Conservation (phyloP, 1,140 invertebrate genomes). For the Ptiloglossa arizonensis region DNA sequence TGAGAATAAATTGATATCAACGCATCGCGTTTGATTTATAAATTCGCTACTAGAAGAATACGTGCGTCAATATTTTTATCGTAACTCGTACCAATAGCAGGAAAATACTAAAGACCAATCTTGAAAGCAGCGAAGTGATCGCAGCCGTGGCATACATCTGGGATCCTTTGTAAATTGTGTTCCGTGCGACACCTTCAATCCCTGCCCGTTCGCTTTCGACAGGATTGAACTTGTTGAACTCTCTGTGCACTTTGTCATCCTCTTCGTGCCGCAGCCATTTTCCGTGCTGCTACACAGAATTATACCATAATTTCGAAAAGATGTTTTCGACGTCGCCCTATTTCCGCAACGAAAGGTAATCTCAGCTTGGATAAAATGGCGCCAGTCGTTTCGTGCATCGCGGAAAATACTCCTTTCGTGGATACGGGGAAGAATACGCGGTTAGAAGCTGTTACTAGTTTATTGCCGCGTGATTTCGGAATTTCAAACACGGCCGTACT, state of each 20-base stretch:
- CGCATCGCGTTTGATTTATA: too few species aligned
- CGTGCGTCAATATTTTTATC: too few species aligned
- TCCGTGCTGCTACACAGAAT: slow-evolving; percentile 30
- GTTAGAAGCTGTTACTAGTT: slow-evolving; percentile 46
- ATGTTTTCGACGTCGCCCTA: slow-evolving; percentile 31
- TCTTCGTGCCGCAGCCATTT: slow-evolving; percentile 19
- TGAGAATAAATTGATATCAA: too few species aligned
- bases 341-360: slow-evolving; percentile 54
- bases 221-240: slow-evolving; percentile 19
- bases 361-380: slow-evolving; percentile 31
- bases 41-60: too few species aligned
- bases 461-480: slow-evolving; percentile 55
- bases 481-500: slow-evolving; percentile 44
- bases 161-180: too few species aligned
- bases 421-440: slow-evolving; percentile 26
- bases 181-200: not conserved
- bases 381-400: slow-evolving; percentile 18
- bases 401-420: slow-evolving; percentile 39
- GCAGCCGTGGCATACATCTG: too few species aligned
- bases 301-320: slow-evolving; percentile 48
- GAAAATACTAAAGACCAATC: too few species aligned
- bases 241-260: not conserved
- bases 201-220: slow-evolving; percentile 1
- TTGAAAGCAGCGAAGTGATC: too few species aligned
- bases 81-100: too few species aligned